A percentile compares a stretch with the other conserved stretches of the same genome.
Evolutionary conservation across 2,113 vertebrate species (phyloP).

Genomic region (Hoplias malabaricus): DNA sequence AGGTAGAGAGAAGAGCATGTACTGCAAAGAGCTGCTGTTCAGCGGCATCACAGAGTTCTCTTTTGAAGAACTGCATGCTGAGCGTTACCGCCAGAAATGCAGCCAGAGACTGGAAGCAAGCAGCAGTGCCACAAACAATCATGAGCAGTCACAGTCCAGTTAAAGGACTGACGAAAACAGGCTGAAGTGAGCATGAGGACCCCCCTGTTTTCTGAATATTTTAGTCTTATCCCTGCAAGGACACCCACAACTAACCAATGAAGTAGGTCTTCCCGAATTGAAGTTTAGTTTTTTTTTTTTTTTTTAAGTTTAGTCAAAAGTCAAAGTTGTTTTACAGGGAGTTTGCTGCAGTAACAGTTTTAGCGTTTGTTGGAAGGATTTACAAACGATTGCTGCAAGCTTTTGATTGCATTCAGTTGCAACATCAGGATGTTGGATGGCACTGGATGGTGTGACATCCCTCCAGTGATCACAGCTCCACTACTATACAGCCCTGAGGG

Average conservation of each 20-base stretch:
- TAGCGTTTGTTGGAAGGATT: too few relatives aligned
- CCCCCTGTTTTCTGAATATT: neutral
- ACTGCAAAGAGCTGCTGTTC: slow-evolving; percentile 90
- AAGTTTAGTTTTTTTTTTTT: too few relatives aligned
- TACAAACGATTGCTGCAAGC: too few relatives aligned
- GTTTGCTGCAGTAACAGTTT: too few relatives aligned
- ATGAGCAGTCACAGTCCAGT: neutral
- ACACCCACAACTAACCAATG: neutral
- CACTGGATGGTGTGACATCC: too few relatives aligned
- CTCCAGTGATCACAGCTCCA: too few relatives aligned
- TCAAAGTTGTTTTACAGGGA: too few relatives aligned
- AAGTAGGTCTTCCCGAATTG: too few relatives aligned
- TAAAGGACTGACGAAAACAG: neutral
- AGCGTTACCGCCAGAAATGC: slow-evolving; percentile 82
- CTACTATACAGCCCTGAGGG: too few relatives aligned
- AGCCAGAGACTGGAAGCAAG: slow-evolving; percentile 57
- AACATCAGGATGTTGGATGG: too few relatives aligned
- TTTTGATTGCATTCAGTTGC: too few relatives aligned
- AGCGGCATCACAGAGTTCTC: slow-evolving; percentile 89
- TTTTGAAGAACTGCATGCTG: slow-evolving; percentile 91
- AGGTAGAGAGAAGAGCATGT: slow-evolving; percentile 83
- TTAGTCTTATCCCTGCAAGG: neutral
- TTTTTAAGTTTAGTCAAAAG: too few relatives aligned
- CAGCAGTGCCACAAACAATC: neutral
- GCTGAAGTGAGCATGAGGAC: neutral